Base-by-base conservation (phyloP, 2,113 vertebrate species). In the Leucopsar rothschildi region DNA sequence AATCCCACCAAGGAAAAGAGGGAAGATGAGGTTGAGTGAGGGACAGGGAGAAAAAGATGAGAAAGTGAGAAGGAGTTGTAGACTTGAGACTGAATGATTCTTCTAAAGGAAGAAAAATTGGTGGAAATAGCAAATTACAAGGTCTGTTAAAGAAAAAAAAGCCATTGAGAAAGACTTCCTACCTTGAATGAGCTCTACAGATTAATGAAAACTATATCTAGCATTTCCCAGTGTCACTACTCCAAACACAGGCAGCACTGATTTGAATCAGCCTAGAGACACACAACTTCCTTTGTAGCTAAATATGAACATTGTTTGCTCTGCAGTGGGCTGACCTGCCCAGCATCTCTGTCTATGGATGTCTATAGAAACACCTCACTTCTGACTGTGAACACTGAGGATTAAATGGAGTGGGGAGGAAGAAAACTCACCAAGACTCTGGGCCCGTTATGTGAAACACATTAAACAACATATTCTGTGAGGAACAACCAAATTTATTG, bases 401-500 rank as follows among this genome's bases (percentile, higher is more conserved):
- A 89, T 0, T 55, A 33, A 90, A 40, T 16, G 15, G 18, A 86
- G 9, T 13, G 23, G 4, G 17, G 1, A 73, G 8, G 50, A 40
- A 91, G 25, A 66, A 66, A 29, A 73, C 9, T 56, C 12, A 64
- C 37, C 13, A 4, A 60, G 28, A 35, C 15, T 40, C 40, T 4
- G 3, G 11, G 15, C 31, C 20, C 0, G 0, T 66, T 65, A 61
- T 5, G 1, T 71, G 42, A 82, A 72, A 83, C 4, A 7, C 3
- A 45, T 61, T 47, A 75, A 86, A 27, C 12, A 63, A 60, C 2
- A 15, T 25, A 35, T 14, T 66, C 20, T 21, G 3, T 9, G 11
- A 81, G 63, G 24, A 12, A 14, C 10, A 88, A 93, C 9, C 24
- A 76, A 55, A 66, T 47, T 3, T 55, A 42, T 64, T 42, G 21